phyloP scores from a whole-genome alignment of 1,140 invertebrate genomes.

The Atta colombica region DNA sequence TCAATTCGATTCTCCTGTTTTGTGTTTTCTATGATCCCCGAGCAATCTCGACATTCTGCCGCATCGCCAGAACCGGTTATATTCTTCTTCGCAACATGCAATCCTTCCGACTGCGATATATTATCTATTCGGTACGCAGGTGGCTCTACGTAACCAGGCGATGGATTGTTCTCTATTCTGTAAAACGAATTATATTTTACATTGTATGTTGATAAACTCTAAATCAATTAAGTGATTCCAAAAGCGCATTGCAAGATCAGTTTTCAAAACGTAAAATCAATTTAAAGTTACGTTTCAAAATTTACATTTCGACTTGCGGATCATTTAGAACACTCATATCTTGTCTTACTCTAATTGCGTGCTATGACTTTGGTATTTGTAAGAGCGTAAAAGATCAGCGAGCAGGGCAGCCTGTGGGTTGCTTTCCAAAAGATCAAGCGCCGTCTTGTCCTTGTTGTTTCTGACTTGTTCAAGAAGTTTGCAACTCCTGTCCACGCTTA shows the following conservation, averaged over 20 bases:
- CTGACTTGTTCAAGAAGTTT: conserved; percentile 85
- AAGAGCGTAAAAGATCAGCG: conserved; percentile 81
- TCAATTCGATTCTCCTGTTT: conserved; percentile 64
- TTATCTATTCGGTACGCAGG: conserved; percentile 70
- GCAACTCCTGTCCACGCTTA: conserved; percentile 80
- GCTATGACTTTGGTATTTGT: conserved; percentile 75
- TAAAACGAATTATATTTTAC: neutral
- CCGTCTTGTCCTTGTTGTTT: conserved; percentile 90
- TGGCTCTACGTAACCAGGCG: conserved; percentile 41
- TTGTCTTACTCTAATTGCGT: conserved; percentile 66
- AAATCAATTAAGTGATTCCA: neutral
- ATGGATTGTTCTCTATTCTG: conserved; percentile 68
- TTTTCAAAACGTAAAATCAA: neutral
- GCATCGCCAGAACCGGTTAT: conserved; percentile 62
- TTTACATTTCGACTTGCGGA: neutral
- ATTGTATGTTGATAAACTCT: neutral
- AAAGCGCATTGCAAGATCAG: neutral
- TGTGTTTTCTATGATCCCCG: conserved; percentile 21
- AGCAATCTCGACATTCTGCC: conserved; percentile 70
- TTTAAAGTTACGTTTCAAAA: neutral
- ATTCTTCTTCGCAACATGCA: conserved; percentile 7
- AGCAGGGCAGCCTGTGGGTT: conserved; percentile 79
- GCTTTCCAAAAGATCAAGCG: conserved; percentile 87
- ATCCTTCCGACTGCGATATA: conserved; percentile 58
- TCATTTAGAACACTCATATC: too few species aligned